Evolutionary conservation across 2,797 vertebrate species (phyloP), one percentile per base, ranked within the genome.

Genomic region (Onychomys torridus): DNA sequence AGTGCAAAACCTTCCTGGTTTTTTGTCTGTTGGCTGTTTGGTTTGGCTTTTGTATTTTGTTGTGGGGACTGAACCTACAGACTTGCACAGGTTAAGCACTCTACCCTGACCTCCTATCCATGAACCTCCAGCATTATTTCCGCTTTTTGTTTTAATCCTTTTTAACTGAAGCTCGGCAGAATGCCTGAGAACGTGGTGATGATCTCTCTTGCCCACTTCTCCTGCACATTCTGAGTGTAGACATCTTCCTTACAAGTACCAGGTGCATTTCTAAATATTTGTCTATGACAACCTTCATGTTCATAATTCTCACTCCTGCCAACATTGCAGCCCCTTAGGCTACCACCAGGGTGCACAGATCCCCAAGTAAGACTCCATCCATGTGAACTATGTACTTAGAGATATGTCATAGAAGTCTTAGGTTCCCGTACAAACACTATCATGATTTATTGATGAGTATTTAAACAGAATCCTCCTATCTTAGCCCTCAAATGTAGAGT

Each of bases 241-340:
- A 21, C 6, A 17, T 71, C 69, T 71, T 65, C n/a, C 43, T 85
- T 71, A 29, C 17, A 46, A 79, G 2, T 29, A 78, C 32, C 34
- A 85, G 19, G n/a, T 52, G 37, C 93, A 59, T n/a, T 61, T 88
- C 82, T 92, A 90, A 90, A 92, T 73, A 46, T 57, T 90, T 95
- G 77, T 49, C 55, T 69, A 4, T 27, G 37, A 94, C 23, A 73
- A 32, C 57, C 37, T 86, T 69, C 37, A 88, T 6, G 5, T 14
- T 91, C 23, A 34, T 75, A 65, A 55, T 63, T 71, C 59, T 79
- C n/a, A 49, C 16, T 32, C 25, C 29, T 23, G 61, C 8, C 6
- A 29, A 95, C 82, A n/a, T 34, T 12, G 61, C 25, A 85, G 52
- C 43, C 65, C 40, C 19, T 19, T 67, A n/a, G 78, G 1, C 69